phyloP scores from a whole-genome alignment of 2,888 invertebrate species.

The Himalopsyche japonica region DNA sequence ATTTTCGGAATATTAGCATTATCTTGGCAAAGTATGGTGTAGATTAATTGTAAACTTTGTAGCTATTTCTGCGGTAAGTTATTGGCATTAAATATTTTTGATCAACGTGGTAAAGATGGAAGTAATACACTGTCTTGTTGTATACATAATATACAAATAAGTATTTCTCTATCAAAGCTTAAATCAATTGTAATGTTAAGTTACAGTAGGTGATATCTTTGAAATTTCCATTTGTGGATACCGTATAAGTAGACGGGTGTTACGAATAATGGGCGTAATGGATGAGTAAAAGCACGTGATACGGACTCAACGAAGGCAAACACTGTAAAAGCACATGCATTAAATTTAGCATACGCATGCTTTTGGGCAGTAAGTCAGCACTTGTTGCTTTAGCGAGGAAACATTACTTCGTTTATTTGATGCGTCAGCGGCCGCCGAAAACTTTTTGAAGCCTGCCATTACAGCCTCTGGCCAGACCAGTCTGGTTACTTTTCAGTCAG shows the following conservation, averaged over 20 bases:
- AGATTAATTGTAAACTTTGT: too few species aligned
- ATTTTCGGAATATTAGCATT: too few species aligned
- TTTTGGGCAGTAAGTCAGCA: background rate
- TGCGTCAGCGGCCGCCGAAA: background rate
- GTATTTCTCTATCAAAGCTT: too few species aligned
- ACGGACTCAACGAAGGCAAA: background rate
- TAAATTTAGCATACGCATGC: too few species aligned
- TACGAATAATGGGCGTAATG: background rate
- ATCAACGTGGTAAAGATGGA: too few species aligned
- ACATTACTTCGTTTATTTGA: background rate
- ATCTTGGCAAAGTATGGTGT: too few species aligned
- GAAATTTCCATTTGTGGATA: background rate
- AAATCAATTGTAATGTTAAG: too few species aligned
- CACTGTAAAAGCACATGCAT: background rate
- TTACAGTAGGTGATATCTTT: background rate
- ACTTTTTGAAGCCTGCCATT: background rate
- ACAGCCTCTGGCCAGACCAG: background rate
- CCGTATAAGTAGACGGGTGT: background rate
- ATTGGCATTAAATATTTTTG: too few species aligned
- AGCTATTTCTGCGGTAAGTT: too few species aligned
- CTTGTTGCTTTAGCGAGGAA: background rate
- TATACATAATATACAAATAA: too few species aligned
- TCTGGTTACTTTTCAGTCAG: background rate
- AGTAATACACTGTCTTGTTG: too few species aligned
- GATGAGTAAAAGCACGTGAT: background rate